Base-by-base conservation (phyloP, 2,888 invertebrate species). In the Peribatodes rhomboidaria region DNA sequence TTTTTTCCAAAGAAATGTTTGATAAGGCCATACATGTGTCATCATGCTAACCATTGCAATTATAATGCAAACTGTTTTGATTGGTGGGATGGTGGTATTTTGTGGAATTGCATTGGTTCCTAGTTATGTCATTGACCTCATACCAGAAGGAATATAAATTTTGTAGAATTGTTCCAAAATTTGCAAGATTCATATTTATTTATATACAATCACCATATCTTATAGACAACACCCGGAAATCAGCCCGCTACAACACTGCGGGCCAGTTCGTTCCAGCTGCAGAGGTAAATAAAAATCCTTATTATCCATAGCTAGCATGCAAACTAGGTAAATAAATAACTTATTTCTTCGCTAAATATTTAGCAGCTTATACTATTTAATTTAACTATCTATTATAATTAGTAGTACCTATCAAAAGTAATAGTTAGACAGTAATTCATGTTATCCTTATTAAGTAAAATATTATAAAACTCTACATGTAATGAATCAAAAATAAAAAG, bases 151-250 rank as follows among this genome's bases (percentile, higher is more conserved):
- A 6, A n/a, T 37, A n/a, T n/a, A 13, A n/a, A 3, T 27, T 27
- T 27, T n/a, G 37, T 37, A 13, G 14, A 14, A 14, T 18, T 11
- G 42, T 42, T 22, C 7, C 1, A 0, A 27, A 22, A 46, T 13
- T 22, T 1, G 18, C 10, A 2, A 42, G 20, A 11, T 20, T 20
- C 18, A 11, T 42, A 20, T 46, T 20, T 46, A 46, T 11, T 33
- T 8, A 41, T n/a, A 0, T 8, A 6, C 11, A 22, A 14, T 10
- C 20, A 8, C 22, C 2, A 1, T 53, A 64, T 57, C 9, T 61
- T 65, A 0, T 78, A 88, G 88, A 88, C 72, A 86, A 87, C 69
- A 86, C 83, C 1, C 85, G 91, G 52, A 77, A 78, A 31, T 80
- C 86, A 0, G 84, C 85, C 4, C 86, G 88, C 55, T 89, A 66